Evolutionary conservation across 2,113 vertebrate genomes (phyloP).

Genomic region (Salvelinus alpinus): DNA sequence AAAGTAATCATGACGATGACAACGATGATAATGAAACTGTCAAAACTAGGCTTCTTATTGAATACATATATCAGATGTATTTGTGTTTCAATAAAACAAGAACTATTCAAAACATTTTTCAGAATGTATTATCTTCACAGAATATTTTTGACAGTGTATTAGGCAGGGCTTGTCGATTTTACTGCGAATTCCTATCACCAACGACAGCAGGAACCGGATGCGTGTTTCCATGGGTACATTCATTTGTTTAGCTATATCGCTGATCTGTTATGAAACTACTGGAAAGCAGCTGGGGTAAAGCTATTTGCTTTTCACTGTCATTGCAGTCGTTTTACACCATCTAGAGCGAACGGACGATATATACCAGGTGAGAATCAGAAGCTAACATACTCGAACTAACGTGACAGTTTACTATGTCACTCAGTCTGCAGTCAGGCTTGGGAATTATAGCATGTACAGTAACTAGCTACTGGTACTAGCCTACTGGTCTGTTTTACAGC

Average conservation of each 20-base stretch:
- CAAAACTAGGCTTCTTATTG: too few species aligned
- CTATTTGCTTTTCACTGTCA: conserved; percentile 28
- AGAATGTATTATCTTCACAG: too few species aligned
- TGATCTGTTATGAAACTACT: conserved; percentile 28
- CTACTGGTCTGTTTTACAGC: too few species aligned
- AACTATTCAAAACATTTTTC: too few species aligned
- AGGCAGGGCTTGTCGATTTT: background rate
- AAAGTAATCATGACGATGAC: background rate
- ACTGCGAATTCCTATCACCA: background rate
- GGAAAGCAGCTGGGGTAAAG: conserved; percentile 24
- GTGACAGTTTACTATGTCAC: too few species aligned
- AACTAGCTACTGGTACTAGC: background rate
- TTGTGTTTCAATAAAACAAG: too few species aligned
- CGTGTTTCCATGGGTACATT: background rate
- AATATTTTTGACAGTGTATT: too few species aligned
- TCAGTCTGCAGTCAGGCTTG: too few species aligned
- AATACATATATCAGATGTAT: too few species aligned
- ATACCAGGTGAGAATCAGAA: conserved; percentile 53
- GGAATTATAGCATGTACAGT: too few species aligned
- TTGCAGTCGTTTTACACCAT: conserved; percentile 56
- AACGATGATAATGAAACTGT: background rate
- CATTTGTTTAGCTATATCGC: background rate
- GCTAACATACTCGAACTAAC: too few species aligned
- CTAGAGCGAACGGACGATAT: conserved; percentile 55
- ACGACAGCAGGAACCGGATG: background rate